A percentile compares a stretch with the other conserved stretches of the same genome.
Conservation (phyloP, 2,888 invertebrate species). For the Anodontia alba region DNA sequence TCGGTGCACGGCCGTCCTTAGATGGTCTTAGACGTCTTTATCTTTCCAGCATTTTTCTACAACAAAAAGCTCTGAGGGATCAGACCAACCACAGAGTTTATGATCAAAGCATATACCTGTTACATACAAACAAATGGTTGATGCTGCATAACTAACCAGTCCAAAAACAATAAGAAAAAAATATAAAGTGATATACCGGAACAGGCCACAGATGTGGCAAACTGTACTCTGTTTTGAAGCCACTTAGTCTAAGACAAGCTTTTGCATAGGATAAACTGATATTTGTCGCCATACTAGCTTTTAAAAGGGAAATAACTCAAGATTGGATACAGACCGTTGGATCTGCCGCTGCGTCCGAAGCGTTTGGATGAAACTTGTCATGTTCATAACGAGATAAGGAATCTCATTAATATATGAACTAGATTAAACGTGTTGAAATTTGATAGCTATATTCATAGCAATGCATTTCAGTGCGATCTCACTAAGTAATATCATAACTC, state of each 20-base stretch:
- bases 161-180: slow-evolving; percentile 41
- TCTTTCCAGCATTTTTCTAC: slow-evolving; percentile 35
- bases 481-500: slow-evolving; percentile 30
- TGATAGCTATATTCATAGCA: slow-evolving; percentile 26
- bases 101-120: slow-evolving; percentile 35
- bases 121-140: slow-evolving; percentile 30
- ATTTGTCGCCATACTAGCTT: slow-evolving; percentile 15
- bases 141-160: slow-evolving; percentile 33
- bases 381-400: slow-evolving; percentile 32
- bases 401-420: slow-evolving; percentile 15
- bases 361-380: slow-evolving; percentile 16
- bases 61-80: slow-evolving; percentile 28
- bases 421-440: slow-evolving; percentile 30
- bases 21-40: slow-evolving; percentile 10
- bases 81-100: slow-evolving; percentile 12
- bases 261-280: slow-evolving; percentile 17
- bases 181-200: slow-evolving; percentile 7
- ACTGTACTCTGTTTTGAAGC: background rate
- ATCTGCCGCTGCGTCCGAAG: slow-evolving; percentile 23
- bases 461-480: slow-evolving; percentile 31
- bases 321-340: slow-evolving; percentile 17
- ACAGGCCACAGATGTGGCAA: slow-evolving; percentile 17
- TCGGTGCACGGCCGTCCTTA: slow-evolving; percentile 19
- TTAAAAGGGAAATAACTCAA: slow-evolving; percentile 10
- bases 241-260: background rate